phyloP scores from a whole-genome alignment of 2,888 invertebrate species.

The Noctua janthe region DNA sequence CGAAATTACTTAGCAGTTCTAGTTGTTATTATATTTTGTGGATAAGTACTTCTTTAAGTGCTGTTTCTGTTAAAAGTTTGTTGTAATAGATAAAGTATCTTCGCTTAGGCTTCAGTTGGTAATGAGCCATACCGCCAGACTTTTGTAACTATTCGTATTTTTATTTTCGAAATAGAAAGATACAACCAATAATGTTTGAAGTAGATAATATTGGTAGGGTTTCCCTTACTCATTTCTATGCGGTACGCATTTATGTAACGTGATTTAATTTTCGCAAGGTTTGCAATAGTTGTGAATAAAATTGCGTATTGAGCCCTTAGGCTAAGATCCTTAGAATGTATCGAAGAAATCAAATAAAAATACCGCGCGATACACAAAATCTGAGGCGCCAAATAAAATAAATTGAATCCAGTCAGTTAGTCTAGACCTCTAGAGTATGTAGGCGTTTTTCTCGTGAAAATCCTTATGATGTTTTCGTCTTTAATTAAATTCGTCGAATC shows the following conservation, averaged over 20 bases:
- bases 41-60: conserved; percentile 19
- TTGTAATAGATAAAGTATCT: background rate
- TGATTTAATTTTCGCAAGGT: conserved; percentile 50
- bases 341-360: conserved; percentile 62
- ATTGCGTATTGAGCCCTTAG: conserved; percentile 51
- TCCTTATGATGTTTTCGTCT: conserved; percentile 47
- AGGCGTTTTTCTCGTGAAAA: conserved; percentile 55
- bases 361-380: conserved; percentile 54
- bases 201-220: background rate
- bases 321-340: conserved; percentile 54
- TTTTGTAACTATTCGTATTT: background rate
- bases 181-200: conserved; percentile 2
- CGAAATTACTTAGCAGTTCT: conserved; percentile 32
- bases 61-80: conserved; percentile 13
- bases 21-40: conserved; percentile 22
- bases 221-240: conserved; percentile 39
- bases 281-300: conserved; percentile 51
- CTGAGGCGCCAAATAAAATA: conserved; percentile 63
- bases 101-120: background rate
- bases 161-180: background rate
- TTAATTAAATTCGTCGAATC: conserved; percentile 62
- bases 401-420: conserved; percentile 61
- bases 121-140: background rate
- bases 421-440: conserved; percentile 54
- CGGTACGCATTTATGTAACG: conserved; percentile 34